Base-by-base conservation (phyloP, 2,113 vertebrate species). In the Eolophus roseicapilla region DNA sequence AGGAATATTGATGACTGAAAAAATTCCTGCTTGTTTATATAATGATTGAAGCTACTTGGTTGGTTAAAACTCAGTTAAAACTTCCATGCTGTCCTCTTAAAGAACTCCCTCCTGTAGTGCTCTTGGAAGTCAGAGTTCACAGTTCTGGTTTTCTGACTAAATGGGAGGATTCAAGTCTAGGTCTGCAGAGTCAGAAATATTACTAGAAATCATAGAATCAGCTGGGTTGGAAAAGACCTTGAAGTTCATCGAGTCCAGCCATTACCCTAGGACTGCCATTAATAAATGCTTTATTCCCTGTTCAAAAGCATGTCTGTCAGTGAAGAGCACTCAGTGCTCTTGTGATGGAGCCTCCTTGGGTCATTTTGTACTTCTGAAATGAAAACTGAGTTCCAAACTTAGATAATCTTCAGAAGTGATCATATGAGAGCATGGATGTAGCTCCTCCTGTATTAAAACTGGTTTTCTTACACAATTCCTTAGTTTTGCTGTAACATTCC, bases 401-500 rank as follows among this genome's bases (percentile, higher is more conserved):
- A 8, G 1, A 1, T 19, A 20, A 25, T 18, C 69, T 69, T 74
- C 79, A 23, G 1, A 74, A 69, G 52, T 10, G 41, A 57, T n/a
- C 24, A 5, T 31, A 7, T 17, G 37, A 33, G 18, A 28, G 6
- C 7, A 1, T 12, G 35, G 52, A 37, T 67, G n/a, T 16, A 33
- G 43, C 62, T 62, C 31, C 63, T 91, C 46, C 3, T 7, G 11
- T 27, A 16, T 74, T 76, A 80, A 91, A 95, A 17, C 59, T 79
- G 33, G 17, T 91, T 94, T 83, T 85, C 68, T 95, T 97, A 67
- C 60, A 11, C 91, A 84, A 90, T 94, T 33, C 92, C 82, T 88
- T 82, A 99, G 99, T 96, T 98, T 99, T 81, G 98, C 97, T 77
- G 97, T 98, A 67, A 99, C 99, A 8, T 90, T 99, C 84, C 94